Percentiles rank a stretch among this genome's conserved stretches.
Conservation (phyloP, 2,113 vertebrate genomes). For the Heterotis niloticus region DNA sequence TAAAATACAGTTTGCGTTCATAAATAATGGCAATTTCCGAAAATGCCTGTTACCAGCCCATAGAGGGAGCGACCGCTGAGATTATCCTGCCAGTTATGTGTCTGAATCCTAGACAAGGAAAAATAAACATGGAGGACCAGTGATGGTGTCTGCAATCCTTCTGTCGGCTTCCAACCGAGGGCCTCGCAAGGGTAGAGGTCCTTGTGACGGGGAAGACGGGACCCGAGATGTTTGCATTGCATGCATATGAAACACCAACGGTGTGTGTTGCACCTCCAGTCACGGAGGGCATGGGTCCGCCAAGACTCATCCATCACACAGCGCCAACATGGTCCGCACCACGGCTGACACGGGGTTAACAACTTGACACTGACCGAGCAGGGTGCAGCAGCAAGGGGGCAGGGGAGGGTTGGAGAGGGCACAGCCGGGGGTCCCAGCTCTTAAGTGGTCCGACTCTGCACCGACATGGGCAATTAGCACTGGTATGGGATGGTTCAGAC, state of each 20-base stretch:
- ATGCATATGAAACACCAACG: constrained; percentile 14
- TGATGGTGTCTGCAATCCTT: too few relatives aligned
- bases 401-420: not conserved
- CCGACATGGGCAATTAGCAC: not conserved
- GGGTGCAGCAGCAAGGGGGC: constrained; percentile 43
- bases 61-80: too few relatives aligned
- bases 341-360: constrained; percentile 74
- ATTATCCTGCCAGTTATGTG: not conserved
- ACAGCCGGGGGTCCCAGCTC: not conserved
- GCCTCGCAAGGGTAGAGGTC: not conserved
- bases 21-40: not conserved
- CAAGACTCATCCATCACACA: constrained; percentile 72
- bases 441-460: constrained; percentile 1
- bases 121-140: not conserved
- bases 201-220: too few relatives aligned
- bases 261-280: constrained; percentile 50
- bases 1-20: too few relatives aligned
- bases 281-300: constrained; percentile 64
- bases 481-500: not conserved
- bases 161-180: not conserved
- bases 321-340: constrained; percentile 62
- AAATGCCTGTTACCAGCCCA: not conserved
- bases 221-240: not conserved
- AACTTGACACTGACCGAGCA: constrained; percentile 72
- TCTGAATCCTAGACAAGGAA: not conserved